phyloP scores from a whole-genome alignment of 2,113 vertebrate species.

The Chrysochloris asiatica region DNA sequence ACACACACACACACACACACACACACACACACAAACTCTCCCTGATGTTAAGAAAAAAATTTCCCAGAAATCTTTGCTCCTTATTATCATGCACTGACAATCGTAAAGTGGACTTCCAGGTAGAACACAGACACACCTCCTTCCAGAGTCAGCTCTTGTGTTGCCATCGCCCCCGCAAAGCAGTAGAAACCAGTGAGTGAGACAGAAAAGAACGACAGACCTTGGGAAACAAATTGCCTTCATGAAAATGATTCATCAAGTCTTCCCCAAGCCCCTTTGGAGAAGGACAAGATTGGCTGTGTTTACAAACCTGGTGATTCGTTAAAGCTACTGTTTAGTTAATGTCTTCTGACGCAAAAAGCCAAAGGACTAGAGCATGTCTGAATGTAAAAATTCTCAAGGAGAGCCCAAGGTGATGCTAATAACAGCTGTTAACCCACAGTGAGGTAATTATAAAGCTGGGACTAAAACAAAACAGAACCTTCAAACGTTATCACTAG shows the following conservation, averaged over 20 bases:
- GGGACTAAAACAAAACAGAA: slow-evolving; percentile 63
- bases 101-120: neutral
- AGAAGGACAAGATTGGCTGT: slow-evolving; percentile 16
- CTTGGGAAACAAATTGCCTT: slow-evolving; percentile 22
- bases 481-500: neutral
- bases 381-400: slow-evolving; percentile 61
- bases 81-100: neutral
- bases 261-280: neutral
- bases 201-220: neutral
- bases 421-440: slow-evolving; percentile 38
- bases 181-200: neutral
- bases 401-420: slow-evolving; percentile 51
- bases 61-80: neutral
- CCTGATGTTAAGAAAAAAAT: neutral
- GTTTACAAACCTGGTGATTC: slow-evolving; percentile 51
- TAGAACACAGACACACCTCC: neutral
- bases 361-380: neutral
- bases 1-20: neutral
- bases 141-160: neutral
- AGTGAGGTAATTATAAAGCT: slow-evolving; percentile 49
- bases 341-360: slow-evolving; percentile 25
- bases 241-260: slow-evolving; percentile 45
- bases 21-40: neutral
- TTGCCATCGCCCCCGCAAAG: neutral
- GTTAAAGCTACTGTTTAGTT: slow-evolving; percentile 54